These are phyloP conservation scores for Heliconius hewitsoni DNA, from an alignment of 1,140 invertebrate species.

Conservation along the genomic window DNA sequence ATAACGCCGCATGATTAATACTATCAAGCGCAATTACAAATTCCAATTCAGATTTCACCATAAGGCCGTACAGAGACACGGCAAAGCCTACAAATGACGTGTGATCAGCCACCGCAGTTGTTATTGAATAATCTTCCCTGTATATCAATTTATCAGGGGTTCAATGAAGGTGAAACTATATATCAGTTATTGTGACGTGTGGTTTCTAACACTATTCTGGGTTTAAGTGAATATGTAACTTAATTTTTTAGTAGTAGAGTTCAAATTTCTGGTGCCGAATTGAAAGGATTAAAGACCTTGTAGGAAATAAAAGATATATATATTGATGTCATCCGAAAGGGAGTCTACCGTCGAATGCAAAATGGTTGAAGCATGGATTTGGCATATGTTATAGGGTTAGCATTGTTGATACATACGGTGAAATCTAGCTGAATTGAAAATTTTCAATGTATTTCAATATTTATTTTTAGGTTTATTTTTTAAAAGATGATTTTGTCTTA, in stretches of 20 bases:
- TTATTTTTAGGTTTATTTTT: not conserved
- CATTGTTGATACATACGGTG: constrained; percentile 62
- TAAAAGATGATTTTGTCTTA: too few relatives aligned
- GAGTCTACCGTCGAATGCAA: constrained; percentile 76
- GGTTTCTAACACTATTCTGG: constrained; percentile 30
- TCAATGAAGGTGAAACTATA: constrained; percentile 80
- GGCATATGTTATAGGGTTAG: constrained; percentile 78
- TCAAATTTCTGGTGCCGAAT: constrained; percentile 13
- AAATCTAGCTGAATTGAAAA: not conserved
- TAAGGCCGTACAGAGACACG: constrained; percentile 49
- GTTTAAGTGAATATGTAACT: constrained; percentile 22
- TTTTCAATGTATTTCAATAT: not conserved
- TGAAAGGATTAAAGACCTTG: constrained; percentile 43
- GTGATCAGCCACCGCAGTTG: constrained; percentile 72
- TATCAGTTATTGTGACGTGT: constrained; percentile 54
- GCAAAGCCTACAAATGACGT: constrained; percentile 69
- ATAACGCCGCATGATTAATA: constrained; percentile 15
- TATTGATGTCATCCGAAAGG: constrained; percentile 78
- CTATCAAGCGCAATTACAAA: constrained; percentile 53
- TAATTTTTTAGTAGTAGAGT: constrained; percentile 20
- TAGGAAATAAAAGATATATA: constrained; percentile 52
- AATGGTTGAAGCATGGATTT: constrained; percentile 79
- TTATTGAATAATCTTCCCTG: constrained; percentile 78
- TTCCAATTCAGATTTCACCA: constrained; percentile 58
- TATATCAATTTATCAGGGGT: constrained; percentile 78